Evolutionary conservation across 2,113 vertebrate genomes (phyloP).

Genomic region (Pogonocichla stellata): DNA sequence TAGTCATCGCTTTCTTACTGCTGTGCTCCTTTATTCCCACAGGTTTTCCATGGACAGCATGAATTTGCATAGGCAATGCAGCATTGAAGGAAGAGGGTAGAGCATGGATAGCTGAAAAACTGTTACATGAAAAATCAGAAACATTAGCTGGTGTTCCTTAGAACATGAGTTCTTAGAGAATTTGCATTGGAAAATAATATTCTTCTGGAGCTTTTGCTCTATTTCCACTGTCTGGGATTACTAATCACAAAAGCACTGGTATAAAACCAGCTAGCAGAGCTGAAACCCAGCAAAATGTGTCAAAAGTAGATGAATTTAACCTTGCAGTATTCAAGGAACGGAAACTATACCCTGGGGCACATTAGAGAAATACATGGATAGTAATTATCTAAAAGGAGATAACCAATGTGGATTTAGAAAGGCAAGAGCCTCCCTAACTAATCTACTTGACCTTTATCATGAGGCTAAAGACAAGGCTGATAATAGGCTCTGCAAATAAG

Average conservation of each 20-base stretch:
- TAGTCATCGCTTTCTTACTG: neutral
- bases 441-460: slow-evolving; percentile 55
- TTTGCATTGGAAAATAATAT: neutral
- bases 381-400: slow-evolving; percentile 59
- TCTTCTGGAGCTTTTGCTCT: neutral
- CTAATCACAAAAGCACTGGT: slow-evolving; percentile 32
- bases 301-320: slow-evolving; percentile 29
- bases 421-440: slow-evolving; percentile 42
- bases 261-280: neutral
- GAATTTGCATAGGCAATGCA: slow-evolving; percentile 5
- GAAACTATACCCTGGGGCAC: slow-evolving; percentile 5
- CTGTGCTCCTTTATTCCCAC: neutral
- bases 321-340: slow-evolving; percentile 23
- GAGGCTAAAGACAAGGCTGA: slow-evolving; percentile 38
- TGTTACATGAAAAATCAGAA: neutral
- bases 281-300: neutral
- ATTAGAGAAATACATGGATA: slow-evolving; percentile 26
- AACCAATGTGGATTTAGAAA: slow-evolving; percentile 13
- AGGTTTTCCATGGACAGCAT: slow-evolving; percentile 10
- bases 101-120: neutral
- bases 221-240: neutral
- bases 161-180: neutral
- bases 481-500: slow-evolving; percentile 17
- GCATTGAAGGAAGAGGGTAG: neutral
- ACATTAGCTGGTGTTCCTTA: neutral